Percentiles rank a stretch among this genome's conserved stretches.
Conservation (phyloP, 2,888 invertebrate genomes). For the Epinotia brunnichana region DNA sequence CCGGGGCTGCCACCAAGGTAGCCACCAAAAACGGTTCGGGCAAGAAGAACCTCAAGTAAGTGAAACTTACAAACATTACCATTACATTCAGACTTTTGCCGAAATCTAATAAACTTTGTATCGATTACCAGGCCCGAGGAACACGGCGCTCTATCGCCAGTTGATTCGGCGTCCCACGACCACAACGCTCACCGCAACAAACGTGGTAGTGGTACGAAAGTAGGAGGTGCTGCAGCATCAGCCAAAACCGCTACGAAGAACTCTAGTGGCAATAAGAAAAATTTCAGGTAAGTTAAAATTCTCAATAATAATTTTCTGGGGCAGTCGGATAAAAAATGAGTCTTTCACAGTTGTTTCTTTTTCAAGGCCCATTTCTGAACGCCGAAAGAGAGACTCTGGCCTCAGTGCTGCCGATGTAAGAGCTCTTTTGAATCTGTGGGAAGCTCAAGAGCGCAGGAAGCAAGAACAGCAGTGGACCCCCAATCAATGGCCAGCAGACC, state of each 20-base stretch:
- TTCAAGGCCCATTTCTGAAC: conserved; percentile 73
- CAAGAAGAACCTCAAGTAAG: conserved; percentile 79
- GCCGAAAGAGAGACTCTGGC: conserved; percentile 85
- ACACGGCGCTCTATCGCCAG: conserved; percentile 55
- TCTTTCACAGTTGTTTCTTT: conserved; percentile 38
- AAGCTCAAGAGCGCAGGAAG: conserved; percentile 83
- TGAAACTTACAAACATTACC: conserved; percentile 25
- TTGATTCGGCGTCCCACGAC: conserved; percentile 27
- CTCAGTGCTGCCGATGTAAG: conserved; percentile 85
- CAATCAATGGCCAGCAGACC: conserved; percentile 74
- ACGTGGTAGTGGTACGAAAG: conserved; percentile 67
- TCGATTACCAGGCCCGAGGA: conserved; percentile 64
- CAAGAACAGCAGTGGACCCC: conserved; percentile 72
- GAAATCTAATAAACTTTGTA: neutral
- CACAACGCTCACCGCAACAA: conserved; percentile 38
- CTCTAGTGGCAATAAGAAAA: conserved; percentile 77
- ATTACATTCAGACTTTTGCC: conserved; percentile 11
- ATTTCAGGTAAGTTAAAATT: conserved; percentile 66
- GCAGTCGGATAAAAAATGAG: too few species aligned
- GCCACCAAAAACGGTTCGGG: conserved; percentile 77
- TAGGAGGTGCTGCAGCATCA: conserved; percentile 76
- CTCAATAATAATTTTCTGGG: neutral
- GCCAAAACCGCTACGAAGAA: conserved; percentile 78
- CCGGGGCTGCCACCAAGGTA: conserved; percentile 79
- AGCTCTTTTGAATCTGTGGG: conserved; percentile 84